Conservation (phyloP, 2,888 invertebrate species). For the Xylocampa areola region DNA sequence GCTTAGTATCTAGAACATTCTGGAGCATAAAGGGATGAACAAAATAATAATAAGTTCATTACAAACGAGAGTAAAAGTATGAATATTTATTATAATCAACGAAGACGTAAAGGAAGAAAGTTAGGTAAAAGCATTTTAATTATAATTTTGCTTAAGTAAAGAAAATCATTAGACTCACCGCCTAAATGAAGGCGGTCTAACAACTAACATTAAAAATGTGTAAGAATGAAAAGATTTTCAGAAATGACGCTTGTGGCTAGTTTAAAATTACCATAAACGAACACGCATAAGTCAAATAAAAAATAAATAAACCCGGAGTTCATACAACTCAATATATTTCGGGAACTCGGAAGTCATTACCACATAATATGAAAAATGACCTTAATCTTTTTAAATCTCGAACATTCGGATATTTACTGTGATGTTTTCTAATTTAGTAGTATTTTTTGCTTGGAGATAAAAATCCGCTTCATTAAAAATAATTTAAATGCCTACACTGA, state of each 20-base stretch:
- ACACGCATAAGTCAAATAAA: slow-evolving; percentile 49
- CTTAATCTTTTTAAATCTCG: slow-evolving; percentile 38
- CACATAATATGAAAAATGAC: slow-evolving; percentile 35
- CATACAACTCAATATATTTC: slow-evolving; percentile 46
- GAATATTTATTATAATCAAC: slow-evolving; percentile 24
- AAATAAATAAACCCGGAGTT: slow-evolving; percentile 51
- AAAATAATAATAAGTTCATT: slow-evolving; percentile 8
- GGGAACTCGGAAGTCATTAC: slow-evolving; percentile 51
- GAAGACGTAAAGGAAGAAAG: slow-evolving; percentile 23
- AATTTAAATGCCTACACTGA: slow-evolving; percentile 2
- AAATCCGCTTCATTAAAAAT: slow-evolving; percentile 28
- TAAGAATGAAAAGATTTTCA: slow-evolving; percentile 1
- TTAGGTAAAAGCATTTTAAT: slow-evolving; percentile 36
- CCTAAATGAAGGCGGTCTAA: background rate
- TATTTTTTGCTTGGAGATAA: slow-evolving; percentile 22
- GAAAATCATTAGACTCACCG: slow-evolving; percentile 20
- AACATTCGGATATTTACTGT: slow-evolving; percentile 31
- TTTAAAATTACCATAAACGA: slow-evolving; percentile 35
- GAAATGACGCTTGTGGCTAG: slow-evolving; percentile 8
- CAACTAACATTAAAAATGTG: slow-evolving; percentile 8
- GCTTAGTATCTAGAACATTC: background rate
- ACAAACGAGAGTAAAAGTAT: slow-evolving; percentile 13
- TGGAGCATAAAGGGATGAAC: background rate
- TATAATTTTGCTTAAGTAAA: slow-evolving; percentile 14
- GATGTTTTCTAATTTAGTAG: too few relatives aligned